Evolutionary conservation across 2,113 vertebrate genomes (phyloP), one percentile per base, ranked within the genome.

Genomic region (Pseudorhombus dupliciocellatus): DNA sequence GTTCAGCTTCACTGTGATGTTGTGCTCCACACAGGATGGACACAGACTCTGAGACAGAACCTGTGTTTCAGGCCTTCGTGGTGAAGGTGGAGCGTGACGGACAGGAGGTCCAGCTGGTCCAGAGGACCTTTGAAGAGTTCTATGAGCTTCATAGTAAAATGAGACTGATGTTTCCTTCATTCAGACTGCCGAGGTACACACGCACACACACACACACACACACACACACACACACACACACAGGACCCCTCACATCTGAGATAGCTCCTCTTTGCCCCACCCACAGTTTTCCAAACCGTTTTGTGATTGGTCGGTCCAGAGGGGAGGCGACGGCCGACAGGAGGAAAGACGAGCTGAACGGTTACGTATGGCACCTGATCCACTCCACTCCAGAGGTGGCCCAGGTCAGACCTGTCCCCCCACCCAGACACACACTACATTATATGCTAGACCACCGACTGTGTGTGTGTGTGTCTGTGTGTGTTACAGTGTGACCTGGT

Each of bases 101-200:
- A 18, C 87, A 93, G 0, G 96, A 96, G 52, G 87, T 89, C 22
- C 77, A 79, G 25, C 92, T 96, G 2, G 93, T 98, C 77, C 96
- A 98, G 88, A 93, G 98, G 66, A 97, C 94, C 0, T 99, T 98
- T 71, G 97, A 98, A 76, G 98, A 99, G 89, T 98, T 99, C 87
- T 95, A 98, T 65, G 98, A 99, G 72, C 91, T 99, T 57, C 98
- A 99, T 90, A 95, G 92, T 86, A 99, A 97, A 46, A 91, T 99
- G 48, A 95, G 96, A 30, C 94, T 99, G 48, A 84, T 97, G 76
- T 97, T 97, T 83, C 96, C 98, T 16, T 96, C 97, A 20, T 95
- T 94, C 1, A 94, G 95, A 75, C 90, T 99, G 12, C 98, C 97
- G 90, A 98, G 96, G 98, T 99, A 85, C n/a, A 31, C 62, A 26